These are phyloP conservation scores for Ptiloglossa arizonensis DNA, from an alignment of 1,140 invertebrate genomes.

Conservation along the genomic window DNA sequence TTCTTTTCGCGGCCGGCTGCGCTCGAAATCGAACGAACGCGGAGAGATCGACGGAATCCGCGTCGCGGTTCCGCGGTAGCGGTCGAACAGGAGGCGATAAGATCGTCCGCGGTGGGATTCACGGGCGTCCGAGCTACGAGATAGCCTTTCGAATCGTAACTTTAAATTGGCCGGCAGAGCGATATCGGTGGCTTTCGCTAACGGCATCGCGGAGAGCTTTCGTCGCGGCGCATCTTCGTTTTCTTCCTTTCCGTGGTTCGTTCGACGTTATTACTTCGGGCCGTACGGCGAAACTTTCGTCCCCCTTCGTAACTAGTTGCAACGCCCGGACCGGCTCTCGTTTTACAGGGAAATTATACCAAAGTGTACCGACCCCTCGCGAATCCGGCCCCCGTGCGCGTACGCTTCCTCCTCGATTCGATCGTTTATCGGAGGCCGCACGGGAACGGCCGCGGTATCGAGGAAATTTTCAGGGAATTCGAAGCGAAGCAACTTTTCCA, in stretches of 20 bases:
- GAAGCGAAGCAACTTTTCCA: no score
- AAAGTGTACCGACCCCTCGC: no score
- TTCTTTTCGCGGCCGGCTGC: no score
- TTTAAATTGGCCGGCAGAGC: constrained; percentile 65
- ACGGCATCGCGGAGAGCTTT: constrained; percentile 25
- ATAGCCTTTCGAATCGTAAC: constrained; percentile 63
- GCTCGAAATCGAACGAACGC: no score
- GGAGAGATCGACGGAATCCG: constrained; percentile 15
- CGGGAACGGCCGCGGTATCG: no score
- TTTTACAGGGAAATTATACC: not conserved
- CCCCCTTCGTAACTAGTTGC: not conserved
- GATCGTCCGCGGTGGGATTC: constrained; percentile 12
- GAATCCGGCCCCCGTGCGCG: no score
- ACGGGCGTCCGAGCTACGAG: constrained; percentile 31
- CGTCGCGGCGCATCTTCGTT: not conserved
- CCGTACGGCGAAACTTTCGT: not conserved
- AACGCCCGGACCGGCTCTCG: not conserved
- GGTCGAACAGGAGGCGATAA: constrained; percentile 18
- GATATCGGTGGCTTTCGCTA: constrained; percentile 55
- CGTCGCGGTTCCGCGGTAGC: not conserved
- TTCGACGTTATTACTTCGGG: not conserved
- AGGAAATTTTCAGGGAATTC: no score
- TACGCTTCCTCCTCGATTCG: no score
- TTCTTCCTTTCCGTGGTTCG: not conserved
- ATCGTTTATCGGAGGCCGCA: no score